Evolutionary conservation across 2,888 invertebrate species (phyloP), one percentile per base, ranked within the genome.

Genomic region (Brachycybe producta): DNA sequence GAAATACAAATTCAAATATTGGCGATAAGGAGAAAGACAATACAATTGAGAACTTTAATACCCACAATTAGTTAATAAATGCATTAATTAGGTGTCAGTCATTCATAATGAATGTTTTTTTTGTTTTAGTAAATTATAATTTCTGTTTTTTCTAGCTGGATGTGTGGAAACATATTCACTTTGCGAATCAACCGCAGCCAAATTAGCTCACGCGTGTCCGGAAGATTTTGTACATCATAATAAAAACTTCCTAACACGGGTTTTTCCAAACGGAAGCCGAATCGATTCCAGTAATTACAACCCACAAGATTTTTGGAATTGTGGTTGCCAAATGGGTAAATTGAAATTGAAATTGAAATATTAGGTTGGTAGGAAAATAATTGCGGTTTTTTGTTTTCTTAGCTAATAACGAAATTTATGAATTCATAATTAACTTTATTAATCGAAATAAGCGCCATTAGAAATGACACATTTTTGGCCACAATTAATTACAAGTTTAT

Each of bases 281-380:
- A 68, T 74, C 28, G 75, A 75, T 59, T 74, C 74, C 3, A 62
- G 61, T 53, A 67, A 67, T 56, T 63, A 61, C 54, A 65, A 72
- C 59, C 72, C 73, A 15, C 67, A 74, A 58, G 74, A 75, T 57
- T 69, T 73, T 56, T 76, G 76, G 76, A 75, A 73, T 59, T 71
- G 71, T 58, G 76, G 76, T 44, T 71, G 72, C 60, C 69, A 75
- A 61, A 64, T 72, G 64, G 72, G 74, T 74, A 58, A 55, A 61
- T 55, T 21, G 48, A 52, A 49, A 32, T 13, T 13, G 17, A 49
- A 28, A 53, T 13, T 42, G 15, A 42, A 27, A 42, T 27, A 8
- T 8, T 11, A 7, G 27, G 26, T 7, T 27, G 24, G 7, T 15
- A 15, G 15, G 8, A n/a, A n/a, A n/a, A n/a, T n/a, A n/a, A n/a